Evolutionary conservation across 2,888 invertebrate genomes (phyloP), one percentile per base, ranked within the genome.

Genomic region (Metacarcinus magister): DNA sequence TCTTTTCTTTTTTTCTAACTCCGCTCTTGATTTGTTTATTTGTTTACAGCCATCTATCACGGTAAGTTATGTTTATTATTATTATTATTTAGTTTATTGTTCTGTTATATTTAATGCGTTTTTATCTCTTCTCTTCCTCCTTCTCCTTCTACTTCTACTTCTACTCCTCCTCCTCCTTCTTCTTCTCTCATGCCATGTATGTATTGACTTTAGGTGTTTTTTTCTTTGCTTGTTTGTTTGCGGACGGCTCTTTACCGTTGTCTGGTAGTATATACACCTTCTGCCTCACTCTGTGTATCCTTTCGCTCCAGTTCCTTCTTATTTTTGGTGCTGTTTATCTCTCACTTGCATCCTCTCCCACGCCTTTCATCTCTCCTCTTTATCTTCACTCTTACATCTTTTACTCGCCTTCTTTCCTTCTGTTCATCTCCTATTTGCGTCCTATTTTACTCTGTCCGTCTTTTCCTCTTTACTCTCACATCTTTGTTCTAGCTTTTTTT

Each of bases 231-330:
- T 67, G 67, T 67, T 67, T 67, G 67, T 67, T 67, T 67, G 67
- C 67, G 67, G 23, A n/a, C 23, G 67, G 23, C 67, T 67, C 67
- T 67, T 67, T 16, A 23, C 67, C n/a, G 67, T 67, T 67, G 67
- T 67, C 16, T 67, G 67, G 67, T 16, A 19, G 67, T 67, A 10
- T 67, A 23, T n/a, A 67, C 67, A 67, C 67, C 67, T 67, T 23
- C 67, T 23, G 67, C 23, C 67, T 67, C n/a, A 23, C 67, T 67
- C 2, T 67, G 67, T 67, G 10, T 67, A 67, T 23, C 5, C n/a
- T 67, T 67, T 67, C 67, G 67, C 67, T n/a, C n/a, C 67, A 67
- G 67, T 67, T 67, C 67, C 67, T 67, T 67, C 67, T 67, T 67
- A 67, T 67, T 4, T 67, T 23, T 67, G 5, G 67, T 67, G n/a